phyloP scores from a whole-genome alignment of 2,113 vertebrate genomes.

The Lagopus muta region DNA sequence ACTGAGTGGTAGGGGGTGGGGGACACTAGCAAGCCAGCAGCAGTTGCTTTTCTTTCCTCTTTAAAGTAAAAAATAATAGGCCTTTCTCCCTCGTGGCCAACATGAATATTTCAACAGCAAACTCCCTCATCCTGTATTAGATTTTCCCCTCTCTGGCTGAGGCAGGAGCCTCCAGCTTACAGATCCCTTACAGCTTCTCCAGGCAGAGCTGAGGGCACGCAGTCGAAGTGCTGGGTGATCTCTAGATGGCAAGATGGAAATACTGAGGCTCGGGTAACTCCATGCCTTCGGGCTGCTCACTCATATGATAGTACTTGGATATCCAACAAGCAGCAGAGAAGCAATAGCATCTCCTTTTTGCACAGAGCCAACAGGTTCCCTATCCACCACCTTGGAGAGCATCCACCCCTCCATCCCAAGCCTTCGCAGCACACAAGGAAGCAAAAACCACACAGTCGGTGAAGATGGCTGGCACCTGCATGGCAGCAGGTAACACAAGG shows the following conservation, averaged over 20 bases:
- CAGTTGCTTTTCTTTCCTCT: not conserved
- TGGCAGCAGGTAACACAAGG: rapidly evolving
- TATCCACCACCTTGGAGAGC: not conserved
- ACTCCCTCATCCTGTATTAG: not conserved
- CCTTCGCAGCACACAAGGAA: not conserved
- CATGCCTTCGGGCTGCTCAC: not conserved
- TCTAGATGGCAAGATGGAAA: not conserved
- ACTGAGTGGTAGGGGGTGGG: not conserved
- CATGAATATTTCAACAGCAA: constrained; percentile 61
- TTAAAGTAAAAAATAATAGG: constrained; percentile 43
- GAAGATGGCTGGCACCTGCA: rapidly evolving
- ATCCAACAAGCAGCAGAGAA: rapidly evolving
- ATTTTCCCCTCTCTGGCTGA: not conserved
- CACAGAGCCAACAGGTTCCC: not conserved
- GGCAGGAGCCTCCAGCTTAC: not conserved
- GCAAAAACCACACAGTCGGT: not conserved
- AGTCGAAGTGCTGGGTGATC: rapidly evolving
- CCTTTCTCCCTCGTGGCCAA: constrained; percentile 9
- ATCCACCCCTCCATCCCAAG: not conserved
- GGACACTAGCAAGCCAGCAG: not conserved
- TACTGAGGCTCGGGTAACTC: not conserved
- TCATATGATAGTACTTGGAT: not conserved
- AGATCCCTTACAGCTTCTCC: not conserved
- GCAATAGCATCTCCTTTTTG: not conserved
- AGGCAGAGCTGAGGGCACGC: not conserved